phyloP scores from a whole-genome alignment of 2,113 vertebrate genomes.

The Rhagologus leucostigma region DNA sequence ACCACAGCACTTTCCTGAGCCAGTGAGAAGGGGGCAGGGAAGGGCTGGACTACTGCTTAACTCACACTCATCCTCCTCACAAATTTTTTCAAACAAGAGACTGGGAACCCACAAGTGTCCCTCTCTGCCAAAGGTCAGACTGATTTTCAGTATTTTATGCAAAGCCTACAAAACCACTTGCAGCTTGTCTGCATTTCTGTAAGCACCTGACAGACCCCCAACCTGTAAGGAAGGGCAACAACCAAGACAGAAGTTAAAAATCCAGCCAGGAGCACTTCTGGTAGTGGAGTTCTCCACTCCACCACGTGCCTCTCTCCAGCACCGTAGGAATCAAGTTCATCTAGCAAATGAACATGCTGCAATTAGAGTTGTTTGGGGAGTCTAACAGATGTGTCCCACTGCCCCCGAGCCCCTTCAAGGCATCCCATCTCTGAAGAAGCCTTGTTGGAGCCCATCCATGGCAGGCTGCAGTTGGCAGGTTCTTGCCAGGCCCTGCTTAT shows the following conservation, averaged over 20 bases:
- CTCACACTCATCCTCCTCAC: neutral
- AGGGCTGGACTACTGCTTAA: neutral
- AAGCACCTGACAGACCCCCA: neutral
- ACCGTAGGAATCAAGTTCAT: neutral
- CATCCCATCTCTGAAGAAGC: neutral
- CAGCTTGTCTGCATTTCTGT: neutral
- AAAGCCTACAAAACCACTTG: neutral
- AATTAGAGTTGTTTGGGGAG: neutral
- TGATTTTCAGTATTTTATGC: neutral
- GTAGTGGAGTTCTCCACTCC: neutral
- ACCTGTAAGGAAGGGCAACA: neutral
- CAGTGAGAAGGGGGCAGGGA: neutral
- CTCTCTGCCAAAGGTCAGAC: neutral
- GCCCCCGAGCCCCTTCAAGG: neutral
- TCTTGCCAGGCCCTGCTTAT: neutral
- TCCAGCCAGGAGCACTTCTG: neutral
- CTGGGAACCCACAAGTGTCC: neutral
- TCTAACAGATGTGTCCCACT: neutral
- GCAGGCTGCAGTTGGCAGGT: neutral
- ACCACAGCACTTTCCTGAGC: neutral
- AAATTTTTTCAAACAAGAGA: neutral
- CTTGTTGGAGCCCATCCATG: neutral
- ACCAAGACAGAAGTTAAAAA: neutral
- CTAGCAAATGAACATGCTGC: neutral
- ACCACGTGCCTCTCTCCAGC: neutral